Evolutionary conservation across 2,113 vertebrate species (phyloP), one percentile per base, ranked within the genome.

Genomic region (Dinomys branickii): DNA sequence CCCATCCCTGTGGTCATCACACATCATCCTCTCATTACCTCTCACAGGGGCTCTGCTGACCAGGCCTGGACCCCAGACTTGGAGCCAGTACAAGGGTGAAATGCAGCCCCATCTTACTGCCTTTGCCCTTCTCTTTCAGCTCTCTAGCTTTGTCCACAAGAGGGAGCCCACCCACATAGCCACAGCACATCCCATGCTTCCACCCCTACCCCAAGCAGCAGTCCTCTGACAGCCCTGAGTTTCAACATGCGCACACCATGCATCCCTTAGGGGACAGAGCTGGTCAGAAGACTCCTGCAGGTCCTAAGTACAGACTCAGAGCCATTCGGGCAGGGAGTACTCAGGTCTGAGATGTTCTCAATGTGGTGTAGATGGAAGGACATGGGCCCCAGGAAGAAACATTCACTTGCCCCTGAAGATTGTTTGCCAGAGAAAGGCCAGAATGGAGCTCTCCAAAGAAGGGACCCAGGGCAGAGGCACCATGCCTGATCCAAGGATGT

Each of bases 371-470:
- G 35, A 65, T 71, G 58, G 52, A 92, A 20, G 19, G 3, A 6
- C 33, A 14, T 63, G 26, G 63, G 11, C 7, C 20, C 19, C 52
- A 28, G 38, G 22, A 91, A 41, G 59, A 19, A 35, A 67, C 30
- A 10, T 47, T 50, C 44, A 73, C 22, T 85, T 61, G 33, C 7
- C 16, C 20, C 50, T 95, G 12, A 24, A 88, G 35, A 81, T 22
- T 69, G 61, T 88, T 92, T 93, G 67, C 7, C 3, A 50, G 47
- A 59, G n/a, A 93, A 93, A 73, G n/a, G 13, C 6, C 50, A 89
- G 50, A 67, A 20, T 63, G 7, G 44, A 82, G 33, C 9, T 87
- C 35, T 35, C 11, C 78, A 30, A 67, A 91, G 56, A 35, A 11
- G 0, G 1, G 38, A 22, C 19, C 24, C 35, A 30, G 13, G 4